Evolutionary conservation across 2,888 invertebrate genomes (phyloP), one percentile per base, ranked within the genome.

Genomic region (Saturnia pavonia): DNA sequence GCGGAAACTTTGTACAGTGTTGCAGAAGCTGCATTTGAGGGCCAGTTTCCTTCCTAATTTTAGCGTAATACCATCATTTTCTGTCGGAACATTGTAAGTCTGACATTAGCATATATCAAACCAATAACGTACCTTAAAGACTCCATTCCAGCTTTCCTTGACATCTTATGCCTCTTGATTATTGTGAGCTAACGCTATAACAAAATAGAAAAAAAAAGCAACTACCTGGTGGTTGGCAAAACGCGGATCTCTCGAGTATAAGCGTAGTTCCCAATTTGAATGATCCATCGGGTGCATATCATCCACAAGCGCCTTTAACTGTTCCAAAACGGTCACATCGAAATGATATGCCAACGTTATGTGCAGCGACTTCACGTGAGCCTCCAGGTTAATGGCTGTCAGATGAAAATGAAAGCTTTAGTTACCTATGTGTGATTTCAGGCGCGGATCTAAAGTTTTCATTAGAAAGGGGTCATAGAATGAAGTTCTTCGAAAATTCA

Each of bases 271-370:
- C 98, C 98, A 98, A 80, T 95, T 95, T 40, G 96, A 95, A 60
- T 95, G 94, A 65, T 95, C 95, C 69, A 94, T 92, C 0, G 96
- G 95, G 80, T 96, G 96, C 76, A 98, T 92, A 70, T 95, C 95
- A 79, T 97, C 96, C 42, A 97, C 97, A 77, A 98, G 92, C 22
- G 91, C 89, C 89, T 97, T 96, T 69, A 98, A 94, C 70, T 95
- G 91, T 73, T 96, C 95, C 82, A 96, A 97, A 70, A 96, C 96
- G 27, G 94, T 93, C 80, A 95, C 94, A 19, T 96, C 95, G 88
- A 98, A 98, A 89, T 97, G 97, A 91, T 98, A 98, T 25, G 98
- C 98, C 82, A 98, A 92, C 11, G 98, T 98, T 80, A 98, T 94
- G 89, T 98, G 98, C 70, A 98, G 94, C 14, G 97, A 97, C 87